Evolutionary conservation across 2,797 vertebrate genomes (phyloP).

Genomic region (Cheirogaleus major): DNA sequence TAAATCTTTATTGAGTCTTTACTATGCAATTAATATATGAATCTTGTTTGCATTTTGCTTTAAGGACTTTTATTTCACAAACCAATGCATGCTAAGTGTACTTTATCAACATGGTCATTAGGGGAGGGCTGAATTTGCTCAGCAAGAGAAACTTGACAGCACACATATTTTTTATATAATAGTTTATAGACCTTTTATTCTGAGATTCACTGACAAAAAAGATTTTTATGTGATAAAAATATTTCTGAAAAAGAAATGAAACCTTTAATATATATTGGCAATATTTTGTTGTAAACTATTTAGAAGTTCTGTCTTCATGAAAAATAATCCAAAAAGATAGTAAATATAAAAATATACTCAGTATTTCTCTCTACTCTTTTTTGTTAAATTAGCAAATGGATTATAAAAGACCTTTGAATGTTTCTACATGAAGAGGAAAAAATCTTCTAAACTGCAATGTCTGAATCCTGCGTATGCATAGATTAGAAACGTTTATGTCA

Average conservation of each 20-base stretch:
- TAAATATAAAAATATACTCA: not conserved
- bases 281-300: constrained; percentile 10
- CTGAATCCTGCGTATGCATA: not conserved
- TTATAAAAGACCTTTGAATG: constrained; percentile 9
- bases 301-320: not conserved
- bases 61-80: constrained; percentile 21
- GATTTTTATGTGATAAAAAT: constrained; percentile 12
- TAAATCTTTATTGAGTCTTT: constrained; percentile 51
- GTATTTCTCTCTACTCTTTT: not conserved
- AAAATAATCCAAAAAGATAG: not conserved
- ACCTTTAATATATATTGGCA: not conserved
- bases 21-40: constrained; percentile 21
- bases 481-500: not conserved
- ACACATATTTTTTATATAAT: not conserved
- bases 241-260: constrained; percentile 14
- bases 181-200: not conserved
- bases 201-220: not conserved
- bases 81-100: not conserved
- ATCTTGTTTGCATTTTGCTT: constrained; percentile 3
- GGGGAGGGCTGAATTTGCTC: not conserved
- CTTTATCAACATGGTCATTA: not conserved
- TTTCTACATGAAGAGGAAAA: not conserved
- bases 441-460: not conserved
- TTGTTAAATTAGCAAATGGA: constrained; percentile 8
- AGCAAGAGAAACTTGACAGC: not conserved